These are phyloP conservation scores for Cervus canadensis DNA, from an alignment of 2,113 vertebrate genomes.

Conservation along the genomic window DNA sequence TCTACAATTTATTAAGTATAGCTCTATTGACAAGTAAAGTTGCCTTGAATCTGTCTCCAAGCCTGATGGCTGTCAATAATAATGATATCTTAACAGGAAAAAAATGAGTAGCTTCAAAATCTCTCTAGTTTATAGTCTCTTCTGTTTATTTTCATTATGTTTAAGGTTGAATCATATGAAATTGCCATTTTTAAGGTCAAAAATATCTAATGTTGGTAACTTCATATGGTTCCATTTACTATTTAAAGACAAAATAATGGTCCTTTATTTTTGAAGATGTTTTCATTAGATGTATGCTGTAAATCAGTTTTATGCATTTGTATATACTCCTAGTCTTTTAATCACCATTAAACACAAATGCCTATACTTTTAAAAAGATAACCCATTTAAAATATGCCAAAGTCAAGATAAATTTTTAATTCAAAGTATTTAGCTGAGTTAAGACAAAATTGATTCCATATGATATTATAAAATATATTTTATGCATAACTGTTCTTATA, in stretches of 20 bases:
- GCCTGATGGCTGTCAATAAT: background rate
- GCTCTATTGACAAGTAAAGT: background rate
- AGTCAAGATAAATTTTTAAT: background rate
- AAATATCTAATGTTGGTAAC: background rate
- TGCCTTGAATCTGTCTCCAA: constrained; percentile 40
- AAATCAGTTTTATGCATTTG: background rate
- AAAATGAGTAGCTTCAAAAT: background rate
- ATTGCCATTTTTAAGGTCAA: background rate
- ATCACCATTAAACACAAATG: constrained; percentile 4
- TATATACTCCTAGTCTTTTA: background rate
- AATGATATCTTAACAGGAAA: background rate
- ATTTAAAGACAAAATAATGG: background rate
- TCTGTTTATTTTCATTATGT: background rate
- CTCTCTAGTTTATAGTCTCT: background rate
- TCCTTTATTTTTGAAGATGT: background rate
- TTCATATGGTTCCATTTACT: background rate
- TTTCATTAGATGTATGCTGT: background rate
- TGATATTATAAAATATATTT: background rate
- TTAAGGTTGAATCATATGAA: background rate
- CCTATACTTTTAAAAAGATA: background rate
- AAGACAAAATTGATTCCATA: background rate
- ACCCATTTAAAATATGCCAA: background rate
- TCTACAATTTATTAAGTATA: background rate
- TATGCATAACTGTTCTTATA: background rate
- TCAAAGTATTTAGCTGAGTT: background rate